phyloP scores from a whole-genome alignment of 37 sponge, comb jelly and placozoan species.

The Haliclona indistincta region DNA sequence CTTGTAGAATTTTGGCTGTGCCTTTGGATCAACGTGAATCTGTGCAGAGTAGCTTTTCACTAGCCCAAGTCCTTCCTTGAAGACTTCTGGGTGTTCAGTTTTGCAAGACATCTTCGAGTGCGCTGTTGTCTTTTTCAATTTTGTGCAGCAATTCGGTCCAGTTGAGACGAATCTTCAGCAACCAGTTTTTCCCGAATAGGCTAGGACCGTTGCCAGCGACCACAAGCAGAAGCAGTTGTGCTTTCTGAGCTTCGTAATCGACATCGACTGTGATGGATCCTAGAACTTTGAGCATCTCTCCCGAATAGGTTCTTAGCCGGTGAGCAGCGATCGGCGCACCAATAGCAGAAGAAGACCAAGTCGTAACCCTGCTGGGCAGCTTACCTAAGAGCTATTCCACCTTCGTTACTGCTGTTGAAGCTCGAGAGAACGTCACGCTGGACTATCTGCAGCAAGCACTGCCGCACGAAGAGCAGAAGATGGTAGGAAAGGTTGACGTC shows the following conservation, averaged over 20 bases:
- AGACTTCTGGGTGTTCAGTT: neutral
- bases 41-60: neutral
- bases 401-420: conserved; percentile 49
- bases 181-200: conserved; percentile 24
- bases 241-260: conserved; percentile 7
- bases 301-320: conserved; percentile 46
- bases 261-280: conserved; percentile 20
- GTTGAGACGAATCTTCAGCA: conserved; percentile 7
- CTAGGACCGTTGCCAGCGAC: conserved; percentile 39
- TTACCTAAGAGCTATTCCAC: conserved; percentile 28
- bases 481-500: no score
- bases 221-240: conserved; percentile 21
- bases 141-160: conserved; percentile 19
- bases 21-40: neutral
- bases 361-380: conserved; percentile 49
- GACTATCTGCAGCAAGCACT: conserved; percentile 39
- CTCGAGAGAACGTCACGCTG: conserved; percentile 38
- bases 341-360: conserved; percentile 46
- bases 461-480: conserved; percentile 10
- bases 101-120: no score
- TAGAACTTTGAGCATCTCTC: conserved; percentile 19
- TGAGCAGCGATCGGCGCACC: conserved; percentile 39
- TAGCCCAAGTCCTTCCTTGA: neutral
- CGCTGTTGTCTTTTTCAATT: no score
- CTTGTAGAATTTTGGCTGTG: conserved; percentile 7